Conservation (phyloP, 2,888 invertebrate genomes). For the Perizoma affinitatum region DNA sequence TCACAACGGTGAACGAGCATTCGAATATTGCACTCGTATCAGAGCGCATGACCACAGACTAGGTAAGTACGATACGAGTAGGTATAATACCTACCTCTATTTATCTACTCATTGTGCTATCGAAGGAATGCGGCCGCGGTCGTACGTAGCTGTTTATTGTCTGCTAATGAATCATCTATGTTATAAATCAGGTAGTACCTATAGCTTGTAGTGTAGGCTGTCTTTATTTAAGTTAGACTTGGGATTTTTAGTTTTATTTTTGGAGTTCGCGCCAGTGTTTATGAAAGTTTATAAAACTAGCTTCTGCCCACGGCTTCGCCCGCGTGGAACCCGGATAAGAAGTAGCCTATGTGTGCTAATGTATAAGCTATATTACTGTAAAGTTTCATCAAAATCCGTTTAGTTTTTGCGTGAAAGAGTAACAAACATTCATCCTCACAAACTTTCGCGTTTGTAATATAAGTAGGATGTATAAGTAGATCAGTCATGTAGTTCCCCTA, state of each 20-base stretch:
- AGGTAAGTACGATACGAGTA: constrained; percentile 21
- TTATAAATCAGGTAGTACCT: constrained; percentile 59
- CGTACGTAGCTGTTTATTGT: constrained; percentile 61
- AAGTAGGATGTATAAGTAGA: no score
- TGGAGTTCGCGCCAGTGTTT: background rate
- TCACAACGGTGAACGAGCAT: constrained; percentile 1
- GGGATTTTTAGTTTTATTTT: constrained; percentile 20
- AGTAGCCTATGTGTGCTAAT: no score
- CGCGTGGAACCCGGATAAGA: no score
- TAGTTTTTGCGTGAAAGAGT: no score
- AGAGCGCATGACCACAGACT: constrained; percentile 24
- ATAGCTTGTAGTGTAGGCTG: background rate
- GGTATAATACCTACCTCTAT: constrained; percentile 51
- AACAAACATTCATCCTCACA: no score
- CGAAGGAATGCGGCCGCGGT: constrained; percentile 74
- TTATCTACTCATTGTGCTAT: constrained; percentile 64
- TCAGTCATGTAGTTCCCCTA: no score
- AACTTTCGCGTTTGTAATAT: no score
- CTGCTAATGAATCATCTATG: constrained; percentile 73
- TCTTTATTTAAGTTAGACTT: background rate
- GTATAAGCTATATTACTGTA: no score
- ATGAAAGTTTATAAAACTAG: no score
- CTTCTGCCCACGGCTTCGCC: no score
- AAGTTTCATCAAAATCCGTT: no score
- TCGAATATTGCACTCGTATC: constrained; percentile 4